Conservation (phyloP, 2,888 invertebrate genomes). For the Coenonympha glycerion region DNA sequence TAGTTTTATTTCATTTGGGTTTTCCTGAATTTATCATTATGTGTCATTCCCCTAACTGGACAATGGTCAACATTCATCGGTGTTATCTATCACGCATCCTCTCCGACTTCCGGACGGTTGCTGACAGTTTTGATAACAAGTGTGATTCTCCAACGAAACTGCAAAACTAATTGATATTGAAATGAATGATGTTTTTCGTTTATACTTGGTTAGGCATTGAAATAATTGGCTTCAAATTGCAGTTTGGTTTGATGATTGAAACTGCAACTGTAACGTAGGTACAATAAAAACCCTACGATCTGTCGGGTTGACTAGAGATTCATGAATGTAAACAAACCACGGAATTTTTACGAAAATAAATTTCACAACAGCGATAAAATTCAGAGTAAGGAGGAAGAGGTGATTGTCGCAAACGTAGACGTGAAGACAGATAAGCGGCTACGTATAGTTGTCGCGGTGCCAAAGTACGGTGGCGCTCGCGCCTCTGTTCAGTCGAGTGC, state of each 20-base stretch:
- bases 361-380: conserved; percentile 14
- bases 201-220: not conserved
- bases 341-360: conserved; percentile 12
- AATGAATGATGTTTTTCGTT: not conserved
- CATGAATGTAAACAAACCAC: conserved; percentile 19
- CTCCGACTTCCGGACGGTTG: conserved; percentile 54
- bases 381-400: conserved; percentile 22
- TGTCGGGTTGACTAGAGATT: not conserved
- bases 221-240: not conserved
- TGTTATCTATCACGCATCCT: conserved; percentile 71
- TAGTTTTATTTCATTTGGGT: not conserved
- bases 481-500: conserved; percentile 70
- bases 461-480: conserved; percentile 65
- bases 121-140: conserved; percentile 52
- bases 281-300: not conserved
- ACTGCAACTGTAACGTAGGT: not conserved
- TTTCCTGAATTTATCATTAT: not conserved
- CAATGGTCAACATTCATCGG: conserved; percentile 53
- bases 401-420: conserved; percentile 42
- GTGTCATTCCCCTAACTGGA: conserved; percentile 39
- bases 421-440: conserved; percentile 59
- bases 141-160: conserved; percentile 30
- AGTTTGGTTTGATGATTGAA: too few relatives aligned
- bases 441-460: conserved; percentile 66
- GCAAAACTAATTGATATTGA: not conserved